Base-by-base conservation (phyloP, 2,113 vertebrate species). In the Aegithalos caudatus region DNA sequence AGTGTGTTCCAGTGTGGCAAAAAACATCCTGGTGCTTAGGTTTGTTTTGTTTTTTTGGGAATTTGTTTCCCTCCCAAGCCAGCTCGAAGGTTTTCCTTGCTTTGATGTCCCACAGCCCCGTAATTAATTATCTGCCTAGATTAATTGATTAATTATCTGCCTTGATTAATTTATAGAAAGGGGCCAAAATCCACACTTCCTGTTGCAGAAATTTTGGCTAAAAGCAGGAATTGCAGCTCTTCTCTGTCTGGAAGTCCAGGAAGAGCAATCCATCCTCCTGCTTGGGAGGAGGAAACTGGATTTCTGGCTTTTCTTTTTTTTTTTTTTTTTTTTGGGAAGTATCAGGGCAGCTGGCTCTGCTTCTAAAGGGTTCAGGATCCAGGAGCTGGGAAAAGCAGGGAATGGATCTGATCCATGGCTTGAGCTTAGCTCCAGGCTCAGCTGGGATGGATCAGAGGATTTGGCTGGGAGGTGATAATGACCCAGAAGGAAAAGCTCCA, bases 251-350 rank as follows among this genome's bases (percentile, higher is more conserved):
- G 33, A 66, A 23, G 1, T 45, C 31, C 19, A 31, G 53, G 37
- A 56, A 11, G 8, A 60, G 11, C 1, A 0, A 0, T 25, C 22
- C 22, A 2, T 24, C 8, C 5, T 10, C 5, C 4, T 67, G 12
- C 12, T 35, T 67, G 31, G 27, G 14, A 42, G 54, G 15, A 48
- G 48, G 35, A 82, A 76, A 6, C 1, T 53, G 33, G 25, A 4
- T 65, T 88, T 53, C 11, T 27, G 54, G 0, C 9, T 42, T 2
- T n/a, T n/a, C n/a, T n/a, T n/a, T n/a, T n/a, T n/a, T n/a, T n/a
- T n/a, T n/a, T n/a, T n/a, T n/a, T n/a, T n/a, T 7, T 33, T 80
- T 18, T 23, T 50, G 18, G 19, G 35, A 58, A 9, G 29, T 17
- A 61, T 20, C 2, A 11, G 42, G 37, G 13, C 10, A 90, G 23